A percentile compares a stretch with the other conserved stretches of the same genome.
These are phyloP conservation scores for Campoletis sonorensis DNA, from an alignment of 1,140 invertebrate species.

Conservation along the genomic window DNA sequence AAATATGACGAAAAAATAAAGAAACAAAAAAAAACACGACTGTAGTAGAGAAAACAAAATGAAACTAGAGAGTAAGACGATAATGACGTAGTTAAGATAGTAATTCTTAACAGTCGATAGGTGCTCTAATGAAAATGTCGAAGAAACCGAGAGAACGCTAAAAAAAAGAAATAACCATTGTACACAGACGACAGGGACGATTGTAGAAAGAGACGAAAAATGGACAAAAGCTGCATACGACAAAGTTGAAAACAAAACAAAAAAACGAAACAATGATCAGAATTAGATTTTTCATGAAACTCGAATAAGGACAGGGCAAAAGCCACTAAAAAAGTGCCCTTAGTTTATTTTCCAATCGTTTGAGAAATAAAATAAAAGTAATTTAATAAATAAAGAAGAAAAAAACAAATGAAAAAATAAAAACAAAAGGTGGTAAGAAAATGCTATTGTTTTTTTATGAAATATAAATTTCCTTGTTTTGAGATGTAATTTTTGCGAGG, in stretches of 20 bases:
- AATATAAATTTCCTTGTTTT: slow-evolving; percentile 49
- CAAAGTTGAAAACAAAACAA: slow-evolving; percentile 43
- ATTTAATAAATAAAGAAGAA: too few relatives aligned
- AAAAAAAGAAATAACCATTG: slow-evolving; percentile 22
- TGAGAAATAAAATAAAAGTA: slow-evolving; percentile 47
- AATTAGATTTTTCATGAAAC: slow-evolving; percentile 73
- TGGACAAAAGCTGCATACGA: slow-evolving; percentile 28
- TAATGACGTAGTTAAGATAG: slow-evolving; percentile 68
- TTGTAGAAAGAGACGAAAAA: slow-evolving; percentile 18
- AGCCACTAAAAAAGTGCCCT: slow-evolving; percentile 74
- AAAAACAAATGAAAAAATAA: too few relatives aligned
- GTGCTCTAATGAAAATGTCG: slow-evolving; percentile 66
- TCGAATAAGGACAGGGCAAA: slow-evolving; percentile 71
- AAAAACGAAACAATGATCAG: slow-evolving; percentile 63
- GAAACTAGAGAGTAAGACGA: slow-evolving; percentile 63
- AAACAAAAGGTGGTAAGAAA: slow-evolving; percentile 37
- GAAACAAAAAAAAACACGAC: slow-evolving; percentile 3
- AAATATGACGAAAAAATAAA: slow-evolving; percentile 30
- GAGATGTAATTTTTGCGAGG: slow-evolving; percentile 32
- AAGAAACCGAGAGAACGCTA: not conserved
- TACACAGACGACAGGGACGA: slow-evolving; percentile 61
- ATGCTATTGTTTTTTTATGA: slow-evolving; percentile 13
- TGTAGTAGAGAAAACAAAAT: not conserved
- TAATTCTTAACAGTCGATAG: slow-evolving; percentile 69
- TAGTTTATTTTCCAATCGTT: slow-evolving; percentile 75